Evolutionary conservation across 35 echinoderm and acorn worm species (phyloP), one percentile per base, ranked within the genome.

Genomic region (Diadema setosum): DNA sequence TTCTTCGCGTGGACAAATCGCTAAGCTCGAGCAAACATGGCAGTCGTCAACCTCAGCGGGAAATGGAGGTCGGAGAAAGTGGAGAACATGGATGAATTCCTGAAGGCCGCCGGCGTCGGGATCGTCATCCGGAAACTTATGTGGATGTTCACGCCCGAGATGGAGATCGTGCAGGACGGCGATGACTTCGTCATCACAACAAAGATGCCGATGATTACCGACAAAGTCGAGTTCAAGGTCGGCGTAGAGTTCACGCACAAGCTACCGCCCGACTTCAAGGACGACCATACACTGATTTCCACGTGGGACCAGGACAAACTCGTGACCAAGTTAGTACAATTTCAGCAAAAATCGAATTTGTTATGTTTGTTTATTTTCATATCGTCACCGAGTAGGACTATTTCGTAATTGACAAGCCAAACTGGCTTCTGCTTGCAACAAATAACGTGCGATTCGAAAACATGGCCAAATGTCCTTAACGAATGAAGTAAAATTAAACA

Each of bases 81-180:
- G 23, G 81, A 83, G 44, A 83, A 83, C 52, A 56, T 83, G 52
- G 81, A 83, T 12, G 81, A 83, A 15, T 83, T 83, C 48, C 25
- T 83, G 81, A 83, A 83, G 46, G 81, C 81, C 15, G 50, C 39
- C n/a, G 50, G 50, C 37, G 81, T 83, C n/a, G 46, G 46, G 2
- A 17, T 83, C 0, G 81, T 83, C 11, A 83, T 55, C 25, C 46
- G 81, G 81, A 83, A 83, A 32, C 44, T 83, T 42, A 58, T 58
- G 81, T 55, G 45, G 81, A 55, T 58, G 81, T 55, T 58, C 14
- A 55, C 81, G 20, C 81, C 81, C 0, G 50, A 58, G 25, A 55
- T 83, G 45, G 81, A 83, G 81, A 83, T 83, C 21, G 16, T 25
- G 11, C 44, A 55, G 37, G 81, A 58, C 26, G 81, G 39, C 1